Base-by-base conservation (phyloP, 2,113 vertebrate genomes). In the Centrocercus urophasianus region DNA sequence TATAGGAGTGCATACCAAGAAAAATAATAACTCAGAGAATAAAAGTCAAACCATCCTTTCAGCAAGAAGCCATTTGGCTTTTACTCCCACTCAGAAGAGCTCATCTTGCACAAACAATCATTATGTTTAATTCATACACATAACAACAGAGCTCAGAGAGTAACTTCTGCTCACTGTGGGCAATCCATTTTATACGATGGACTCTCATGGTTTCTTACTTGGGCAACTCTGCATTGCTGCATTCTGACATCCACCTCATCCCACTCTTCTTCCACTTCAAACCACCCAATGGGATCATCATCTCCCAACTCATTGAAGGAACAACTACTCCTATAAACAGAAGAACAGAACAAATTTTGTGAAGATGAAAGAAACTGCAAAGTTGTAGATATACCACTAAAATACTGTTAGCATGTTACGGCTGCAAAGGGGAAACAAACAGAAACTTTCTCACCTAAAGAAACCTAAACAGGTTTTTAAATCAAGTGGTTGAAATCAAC, bases 191-290 rank as follows among this genome's bases (percentile, higher is more conserved):
- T 38, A 38, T 38, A 16, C 30, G 81, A 42, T 2, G 10, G 38
- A 19, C 7, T 72, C 28, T 45, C n/a, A n/a, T 1, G 15, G 8
- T 24, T 34, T 77, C 96, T 97, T 97, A 99, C 99, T 87, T 98
- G 98, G 80, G 99, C 97, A 95, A 98, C 95, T 54, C 98, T 98
- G 97, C 98, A 99, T 57, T 98, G 98, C 69, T 98, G 99, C 96
- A 99, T 98, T 96, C 98, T 99, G 95, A 99, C 98, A 88, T 99
- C 99, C 82, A 98, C 98, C 93, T 99, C 99, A 82, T 99, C 99
- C 99, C 99, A 99, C 92, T 99, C 99, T 14, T 99, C 99, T 72
- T 99, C 99, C 21, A 99, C 96, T 95, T 99, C 99, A 97, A 99
- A 99, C 99, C 99, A 99, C 95, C 99, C 99, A 83, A 99, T 95